These are phyloP conservation scores for Agelas oroides DNA, from an alignment of 37 sponge, comb jelly and placozoan genomes.

Conservation along the genomic window DNA sequence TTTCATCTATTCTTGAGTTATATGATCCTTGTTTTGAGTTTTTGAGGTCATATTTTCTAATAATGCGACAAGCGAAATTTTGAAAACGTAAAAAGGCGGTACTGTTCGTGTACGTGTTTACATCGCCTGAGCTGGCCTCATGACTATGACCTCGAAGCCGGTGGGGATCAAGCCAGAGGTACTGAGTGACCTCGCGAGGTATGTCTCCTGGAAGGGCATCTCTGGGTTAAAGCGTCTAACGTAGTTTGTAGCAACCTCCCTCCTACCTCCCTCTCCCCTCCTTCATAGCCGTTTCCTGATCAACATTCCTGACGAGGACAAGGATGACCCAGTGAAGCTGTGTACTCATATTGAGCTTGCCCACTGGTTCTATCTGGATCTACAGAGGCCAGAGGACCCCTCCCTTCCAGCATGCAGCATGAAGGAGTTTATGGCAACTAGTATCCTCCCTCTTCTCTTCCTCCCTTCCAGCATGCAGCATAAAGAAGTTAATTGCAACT, in stretches of 20 bases:
- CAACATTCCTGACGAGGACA: slow-evolving; percentile 81
- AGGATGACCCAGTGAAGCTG: slow-evolving; percentile 71
- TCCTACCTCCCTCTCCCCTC: neutral
- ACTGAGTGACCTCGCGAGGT: slow-evolving; percentile 73
- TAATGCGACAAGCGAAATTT: neutral
- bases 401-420: slow-evolving; percentile 79
- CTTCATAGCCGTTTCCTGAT: slow-evolving; percentile 81
- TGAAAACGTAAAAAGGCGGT: neutral
- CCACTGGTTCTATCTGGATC: slow-evolving; percentile 92
- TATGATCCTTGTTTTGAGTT: neutral
- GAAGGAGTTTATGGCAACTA: slow-evolving; percentile 79
- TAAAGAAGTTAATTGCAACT: slow-evolving; percentile 81
- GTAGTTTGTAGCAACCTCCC: too few species aligned
- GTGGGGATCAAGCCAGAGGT: slow-evolving; percentile 59
- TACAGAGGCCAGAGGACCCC: slow-evolving; percentile 70
- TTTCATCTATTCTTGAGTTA: neutral
- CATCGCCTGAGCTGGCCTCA: neutral
- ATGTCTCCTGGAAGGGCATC: too few species aligned
- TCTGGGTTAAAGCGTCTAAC: too few species aligned
- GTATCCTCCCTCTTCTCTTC: slow-evolving; percentile 35
- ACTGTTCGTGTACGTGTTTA: neutral
- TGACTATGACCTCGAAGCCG: neutral
- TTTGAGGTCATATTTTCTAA: neutral
- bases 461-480: slow-evolving; percentile 42
- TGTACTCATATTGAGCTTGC: slow-evolving; percentile 88